Conservation (phyloP, 2,797 vertebrate genomes). For the Coracias cyanogaster region DNA sequence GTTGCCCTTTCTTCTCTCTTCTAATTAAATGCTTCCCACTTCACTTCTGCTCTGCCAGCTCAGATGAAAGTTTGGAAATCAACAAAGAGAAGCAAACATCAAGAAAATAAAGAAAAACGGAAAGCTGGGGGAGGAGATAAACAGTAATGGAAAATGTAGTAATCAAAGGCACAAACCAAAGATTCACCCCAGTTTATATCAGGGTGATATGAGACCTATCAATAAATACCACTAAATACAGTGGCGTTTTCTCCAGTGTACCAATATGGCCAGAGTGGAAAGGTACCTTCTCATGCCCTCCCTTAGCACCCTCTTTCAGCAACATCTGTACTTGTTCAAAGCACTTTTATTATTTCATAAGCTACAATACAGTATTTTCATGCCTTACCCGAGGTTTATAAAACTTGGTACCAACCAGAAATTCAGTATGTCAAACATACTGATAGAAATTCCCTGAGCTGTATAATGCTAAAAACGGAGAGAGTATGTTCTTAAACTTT, state of each 20-base stretch:
- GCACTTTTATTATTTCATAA: background rate
- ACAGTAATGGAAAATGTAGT: background rate
- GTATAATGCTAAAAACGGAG: background rate
- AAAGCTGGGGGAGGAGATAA: background rate
- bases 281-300: background rate
- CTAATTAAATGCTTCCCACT: slow-evolving; percentile 52
- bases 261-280: background rate
- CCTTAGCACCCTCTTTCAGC: background rate
- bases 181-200: background rate
- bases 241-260: background rate
- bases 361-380: background rate
- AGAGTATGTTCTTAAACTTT: background rate
- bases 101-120: background rate
- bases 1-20: background rate
- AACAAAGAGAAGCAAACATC: background rate
- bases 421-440: background rate
- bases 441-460: background rate
- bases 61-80: background rate
- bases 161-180: background rate
- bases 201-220: background rate
- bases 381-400: background rate
- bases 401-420: background rate
- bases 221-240: background rate
- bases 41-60: slow-evolving; percentile 41
- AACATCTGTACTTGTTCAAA: background rate